Evolutionary conservation across 2,113 vertebrate species (phyloP).

Genomic region (Zapornia atra): DNA sequence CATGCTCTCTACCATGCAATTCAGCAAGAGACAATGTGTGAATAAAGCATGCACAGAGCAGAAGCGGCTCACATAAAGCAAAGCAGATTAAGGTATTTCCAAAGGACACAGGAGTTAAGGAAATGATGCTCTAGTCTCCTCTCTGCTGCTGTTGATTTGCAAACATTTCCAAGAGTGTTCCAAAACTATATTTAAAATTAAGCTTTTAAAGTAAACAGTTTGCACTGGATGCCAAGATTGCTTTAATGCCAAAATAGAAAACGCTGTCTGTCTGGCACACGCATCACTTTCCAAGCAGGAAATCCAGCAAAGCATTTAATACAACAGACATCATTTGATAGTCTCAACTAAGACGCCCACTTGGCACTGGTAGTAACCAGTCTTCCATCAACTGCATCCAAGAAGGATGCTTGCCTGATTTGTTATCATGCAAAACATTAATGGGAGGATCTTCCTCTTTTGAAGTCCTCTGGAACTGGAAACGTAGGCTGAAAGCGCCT

Average conservation of each 20-base stretch:
- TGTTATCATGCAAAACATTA: conserved; percentile 62
- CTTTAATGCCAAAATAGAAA: conserved; percentile 38
- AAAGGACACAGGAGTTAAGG: not conserved
- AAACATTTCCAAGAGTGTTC: conserved; percentile 24
- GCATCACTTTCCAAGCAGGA: conserved; percentile 54
- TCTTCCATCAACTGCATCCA: conserved; percentile 35
- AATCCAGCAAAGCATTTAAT: conserved; percentile 55
- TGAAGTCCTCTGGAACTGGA: not conserved
- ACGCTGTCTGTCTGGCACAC: conserved; percentile 35
- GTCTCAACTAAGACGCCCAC: conserved; percentile 33
- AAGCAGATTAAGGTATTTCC: not conserved
- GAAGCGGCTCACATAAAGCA: not conserved
- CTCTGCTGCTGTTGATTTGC: conserved; percentile 3
- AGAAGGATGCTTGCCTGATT: conserved; percentile 34
- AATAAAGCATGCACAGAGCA: not conserved
- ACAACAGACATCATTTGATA: conserved; percentile 61
- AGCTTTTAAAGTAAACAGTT: conserved; percentile 62
- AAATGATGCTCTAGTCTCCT: not conserved
- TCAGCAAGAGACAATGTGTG: not conserved
- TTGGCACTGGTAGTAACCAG: conserved; percentile 47
- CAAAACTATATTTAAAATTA: conserved; percentile 53
- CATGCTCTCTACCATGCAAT: not conserved
- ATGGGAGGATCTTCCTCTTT: conserved; percentile 56
- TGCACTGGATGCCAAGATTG: not conserved
- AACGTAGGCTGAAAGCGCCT: not conserved